Conservation (phyloP, 2,113 vertebrate species). For the Corythornis madagascariensis region DNA sequence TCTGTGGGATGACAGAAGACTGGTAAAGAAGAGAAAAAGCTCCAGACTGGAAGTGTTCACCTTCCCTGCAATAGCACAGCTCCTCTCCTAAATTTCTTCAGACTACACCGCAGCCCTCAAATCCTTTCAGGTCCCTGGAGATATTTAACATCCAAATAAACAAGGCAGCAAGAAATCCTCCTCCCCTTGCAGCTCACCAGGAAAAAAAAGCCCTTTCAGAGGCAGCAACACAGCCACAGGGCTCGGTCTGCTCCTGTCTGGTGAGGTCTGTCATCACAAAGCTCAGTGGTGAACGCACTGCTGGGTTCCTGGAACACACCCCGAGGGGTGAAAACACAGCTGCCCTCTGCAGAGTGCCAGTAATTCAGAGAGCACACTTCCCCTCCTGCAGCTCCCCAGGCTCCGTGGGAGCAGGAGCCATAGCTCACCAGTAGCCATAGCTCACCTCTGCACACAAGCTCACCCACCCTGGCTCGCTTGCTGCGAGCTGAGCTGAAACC, state of each 20-base stretch:
- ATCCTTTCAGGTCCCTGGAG: background rate
- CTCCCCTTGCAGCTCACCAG: background rate
- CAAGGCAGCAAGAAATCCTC: background rate
- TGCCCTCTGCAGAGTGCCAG: background rate
- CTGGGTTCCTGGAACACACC: background rate
- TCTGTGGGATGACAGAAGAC: background rate
- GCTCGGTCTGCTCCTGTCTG: background rate
- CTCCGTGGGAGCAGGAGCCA: background rate
- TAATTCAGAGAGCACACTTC: background rate
- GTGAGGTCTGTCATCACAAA: background rate
- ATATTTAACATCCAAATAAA: background rate
- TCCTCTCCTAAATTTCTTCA: background rate
- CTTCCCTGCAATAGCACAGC: background rate
- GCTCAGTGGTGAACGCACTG: background rate
- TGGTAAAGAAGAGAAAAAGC: background rate
- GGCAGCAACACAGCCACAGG: rapidly evolving
- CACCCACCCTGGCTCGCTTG: no score
- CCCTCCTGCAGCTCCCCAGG: rapidly evolving
- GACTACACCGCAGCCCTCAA: background rate
- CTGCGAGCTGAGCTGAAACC: no score
- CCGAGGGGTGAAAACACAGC: background rate
- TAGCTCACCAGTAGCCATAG: no score
- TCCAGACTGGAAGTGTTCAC: background rate
- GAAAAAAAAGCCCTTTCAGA: background rate
- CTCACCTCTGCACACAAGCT: no score